Evolutionary conservation across 2,113 vertebrate species (phyloP).

Genomic region (Cepphus grylle): DNA sequence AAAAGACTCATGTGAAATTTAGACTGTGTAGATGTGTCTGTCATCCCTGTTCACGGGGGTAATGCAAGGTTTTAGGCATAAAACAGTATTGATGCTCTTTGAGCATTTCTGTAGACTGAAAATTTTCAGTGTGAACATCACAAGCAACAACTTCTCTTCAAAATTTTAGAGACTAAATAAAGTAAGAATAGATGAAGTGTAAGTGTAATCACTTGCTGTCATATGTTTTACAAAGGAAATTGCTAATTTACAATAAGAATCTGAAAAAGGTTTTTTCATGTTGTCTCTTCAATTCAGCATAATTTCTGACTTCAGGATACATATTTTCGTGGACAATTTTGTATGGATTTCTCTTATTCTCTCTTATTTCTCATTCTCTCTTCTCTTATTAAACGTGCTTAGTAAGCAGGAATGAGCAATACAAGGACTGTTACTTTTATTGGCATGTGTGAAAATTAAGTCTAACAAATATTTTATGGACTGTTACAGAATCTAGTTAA

Average conservation of each 20-base stretch:
- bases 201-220: background rate
- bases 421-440: background rate
- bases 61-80: background rate
- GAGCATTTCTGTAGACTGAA: background rate
- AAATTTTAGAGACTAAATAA: background rate
- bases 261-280: background rate
- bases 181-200: background rate
- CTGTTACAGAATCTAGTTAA: background rate
- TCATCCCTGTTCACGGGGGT: background rate
- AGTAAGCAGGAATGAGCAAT: background rate
- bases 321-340: background rate
- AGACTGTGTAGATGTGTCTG: background rate
- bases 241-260: background rate
- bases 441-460: background rate
- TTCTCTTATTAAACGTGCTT: background rate
- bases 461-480: background rate
- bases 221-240: background rate
- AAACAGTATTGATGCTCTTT: background rate
- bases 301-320: slow-evolving; percentile 1
- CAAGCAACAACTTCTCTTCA: background rate
- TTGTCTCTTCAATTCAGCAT: background rate
- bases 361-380: background rate
- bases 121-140: background rate
- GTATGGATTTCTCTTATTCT: background rate
- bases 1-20: background rate